A percentile compares a stretch with the other conserved stretches of the same genome.
Conservation (phyloP, 2,888 invertebrate genomes). For the Eugnorisma glareosa region DNA sequence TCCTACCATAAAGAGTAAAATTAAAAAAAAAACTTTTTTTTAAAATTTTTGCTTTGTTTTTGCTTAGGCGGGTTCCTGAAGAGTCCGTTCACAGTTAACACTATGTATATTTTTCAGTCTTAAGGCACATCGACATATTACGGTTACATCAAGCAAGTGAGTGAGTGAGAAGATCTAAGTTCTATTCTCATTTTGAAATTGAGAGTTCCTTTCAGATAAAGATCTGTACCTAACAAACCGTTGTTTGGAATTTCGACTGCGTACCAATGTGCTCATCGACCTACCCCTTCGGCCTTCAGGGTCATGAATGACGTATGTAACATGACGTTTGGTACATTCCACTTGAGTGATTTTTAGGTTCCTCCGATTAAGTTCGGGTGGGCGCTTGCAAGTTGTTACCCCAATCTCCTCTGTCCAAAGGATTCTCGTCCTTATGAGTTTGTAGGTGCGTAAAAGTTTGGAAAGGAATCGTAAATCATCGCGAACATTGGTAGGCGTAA, state of each 20-base stretch:
- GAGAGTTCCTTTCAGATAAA: neutral
- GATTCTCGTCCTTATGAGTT: constrained; percentile 15
- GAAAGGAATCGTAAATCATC: constrained; percentile 51
- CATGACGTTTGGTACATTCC: constrained; percentile 55
- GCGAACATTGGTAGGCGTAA: constrained; percentile 40
- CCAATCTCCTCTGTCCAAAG: constrained; percentile 18
- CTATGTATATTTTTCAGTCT: no score
- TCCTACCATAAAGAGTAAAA: no score
- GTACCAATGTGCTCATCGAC: constrained; percentile 34
- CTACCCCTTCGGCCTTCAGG: neutral
- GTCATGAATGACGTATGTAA: constrained; percentile 48
- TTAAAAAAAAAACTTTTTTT: no score
- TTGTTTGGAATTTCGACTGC: neutral
- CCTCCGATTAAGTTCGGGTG: constrained; percentile 40
- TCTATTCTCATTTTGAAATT: no score
- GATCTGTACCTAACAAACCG: neutral
- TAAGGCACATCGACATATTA: no score
- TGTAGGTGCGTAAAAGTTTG: constrained; percentile 24
- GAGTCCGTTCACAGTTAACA: no score
- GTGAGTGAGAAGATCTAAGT: neutral
- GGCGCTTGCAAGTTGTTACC: constrained; percentile 29
- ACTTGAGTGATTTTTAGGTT: constrained; percentile 46
- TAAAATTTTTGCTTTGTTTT: no score
- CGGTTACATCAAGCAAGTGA: no score
- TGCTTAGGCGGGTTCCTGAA: no score